phyloP scores from a whole-genome alignment of 1,140 invertebrate genomes.

The Yoshiicerus persimilis region DNA sequence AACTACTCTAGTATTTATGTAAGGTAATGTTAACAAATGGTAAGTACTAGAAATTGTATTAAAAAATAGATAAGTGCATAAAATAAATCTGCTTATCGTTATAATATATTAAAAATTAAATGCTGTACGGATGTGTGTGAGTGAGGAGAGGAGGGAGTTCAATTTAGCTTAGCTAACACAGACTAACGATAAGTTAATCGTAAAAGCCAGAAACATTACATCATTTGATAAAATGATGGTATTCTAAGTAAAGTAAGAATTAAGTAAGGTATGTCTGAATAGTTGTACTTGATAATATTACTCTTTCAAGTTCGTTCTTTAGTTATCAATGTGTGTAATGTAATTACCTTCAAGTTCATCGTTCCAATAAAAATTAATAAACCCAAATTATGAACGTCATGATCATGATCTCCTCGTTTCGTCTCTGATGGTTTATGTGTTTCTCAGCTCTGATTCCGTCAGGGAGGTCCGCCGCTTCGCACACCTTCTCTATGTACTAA shows the following conservation, averaged over 20 bases:
- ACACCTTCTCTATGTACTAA: neutral
- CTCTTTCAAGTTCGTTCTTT: neutral
- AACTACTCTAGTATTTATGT: neutral
- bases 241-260: neutral
- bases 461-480: constrained; percentile 10
- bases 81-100: neutral
- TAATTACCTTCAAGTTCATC: constrained; percentile 45
- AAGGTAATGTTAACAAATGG: no score
- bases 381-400: constrained; percentile 39
- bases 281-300: constrained; percentile 4
- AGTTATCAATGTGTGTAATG: constrained; percentile 35
- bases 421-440: constrained; percentile 7
- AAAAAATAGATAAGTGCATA: neutral
- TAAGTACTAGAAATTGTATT: neutral
- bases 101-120: neutral
- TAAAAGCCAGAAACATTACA: neutral
- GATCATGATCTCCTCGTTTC: constrained; percentile 29
- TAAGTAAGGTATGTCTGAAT: neutral
- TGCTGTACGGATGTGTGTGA: neutral
- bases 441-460: constrained; percentile 11
- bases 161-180: neutral
- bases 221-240: constrained; percentile 6
- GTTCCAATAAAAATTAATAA: constrained; percentile 48
- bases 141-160: neutral
- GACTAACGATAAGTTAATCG: neutral